Conservation (phyloP, 30 jellyfish, hydroid and myxozoan species). For the Sanderia malayensis region DNA sequence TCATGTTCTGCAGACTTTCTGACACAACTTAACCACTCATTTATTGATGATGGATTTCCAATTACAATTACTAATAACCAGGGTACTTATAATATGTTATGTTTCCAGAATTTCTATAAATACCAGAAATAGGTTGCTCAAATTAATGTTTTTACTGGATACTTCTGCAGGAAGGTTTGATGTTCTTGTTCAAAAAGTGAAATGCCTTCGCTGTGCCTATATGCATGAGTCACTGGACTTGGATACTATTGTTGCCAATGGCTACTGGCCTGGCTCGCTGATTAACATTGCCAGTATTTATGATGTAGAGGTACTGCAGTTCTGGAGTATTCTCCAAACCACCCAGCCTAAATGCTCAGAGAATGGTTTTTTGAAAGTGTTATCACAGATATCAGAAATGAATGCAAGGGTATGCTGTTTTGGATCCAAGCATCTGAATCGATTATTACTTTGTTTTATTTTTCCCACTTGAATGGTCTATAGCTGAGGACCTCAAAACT, state of each 20-base stretch:
- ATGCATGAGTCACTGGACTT: background rate
- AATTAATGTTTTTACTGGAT: too few relatives aligned
- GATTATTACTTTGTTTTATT: too few relatives aligned
- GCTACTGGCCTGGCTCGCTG: constrained; percentile 32
- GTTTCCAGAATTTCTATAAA: too few relatives aligned
- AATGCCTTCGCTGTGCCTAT: background rate
- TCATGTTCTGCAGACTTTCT: background rate
- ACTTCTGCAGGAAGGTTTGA: constrained; percentile 10
- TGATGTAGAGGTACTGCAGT: background rate
- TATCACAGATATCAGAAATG: background rate
- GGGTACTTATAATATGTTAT: too few relatives aligned
- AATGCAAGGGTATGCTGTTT: constrained; percentile 12
- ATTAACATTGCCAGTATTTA: constrained; percentile 2
- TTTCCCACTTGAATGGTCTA: too few relatives aligned
- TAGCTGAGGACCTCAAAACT: too few relatives aligned
- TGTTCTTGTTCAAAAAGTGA: constrained; percentile 10
- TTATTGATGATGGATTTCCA: too few relatives aligned
- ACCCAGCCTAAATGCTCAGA: constrained; percentile 9
- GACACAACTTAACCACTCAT: background rate
- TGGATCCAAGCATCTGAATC: too few relatives aligned
- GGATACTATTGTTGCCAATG: constrained; percentile 2
- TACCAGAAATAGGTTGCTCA: too few relatives aligned
- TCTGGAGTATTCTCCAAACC: constrained; percentile 14
- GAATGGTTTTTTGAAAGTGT: constrained; percentile 2
- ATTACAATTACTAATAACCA: too few relatives aligned